Evolutionary conservation across 2,888 invertebrate genomes (phyloP), one percentile per base, ranked within the genome.

Genomic region (Sialis fuliginosa): DNA sequence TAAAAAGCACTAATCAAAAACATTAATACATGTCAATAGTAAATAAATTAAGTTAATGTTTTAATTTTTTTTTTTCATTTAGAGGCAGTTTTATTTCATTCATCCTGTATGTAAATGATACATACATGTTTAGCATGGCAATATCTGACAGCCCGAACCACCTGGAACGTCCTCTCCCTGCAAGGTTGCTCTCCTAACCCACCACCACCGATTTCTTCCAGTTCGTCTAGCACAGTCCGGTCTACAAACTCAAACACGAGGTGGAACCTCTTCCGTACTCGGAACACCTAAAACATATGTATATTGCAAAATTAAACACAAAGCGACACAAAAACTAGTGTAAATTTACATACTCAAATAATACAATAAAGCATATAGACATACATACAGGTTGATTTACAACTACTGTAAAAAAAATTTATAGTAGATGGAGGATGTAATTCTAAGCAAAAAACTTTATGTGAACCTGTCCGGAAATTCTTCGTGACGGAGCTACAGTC

Each of bases 221-320:
- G 64, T 67, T 88, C 86, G 54, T 90, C 87, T 49, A 90, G 67
- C 5, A 90, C 73, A 0, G 89, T 90, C 58, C 87, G 84, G 62
- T 87, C 87, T 56, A 90, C 67, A 65, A 81, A 90, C 62, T 91
- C 90, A 62, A 90, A 89, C 6, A 91, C 90, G 33, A 91, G 68
- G 65, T 88, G 89, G 61, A 88, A 83, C 45, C 89, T 73, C 56
- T 84, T 80, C 62, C 83, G 79, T 48, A 85, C 75, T 9, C 88
- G 75, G 63, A 91, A 90, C 52, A 89, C 89, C 22, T 22, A 22
- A 22, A 22, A 22, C 22, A 22, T 22, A 22, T 22, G 22, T 22
- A 22, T 22, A 22, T 22, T 22, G 22, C 22, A 22, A 22, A 22
- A 22, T 22, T 22, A 22, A 22, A 22, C 22, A 22, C 22, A 22